Percentiles rank a stretch among this genome's conserved stretches.
Evolutionary conservation across 2,888 invertebrate genomes (phyloP).

Genomic region (Conistra vaccinii): DNA sequence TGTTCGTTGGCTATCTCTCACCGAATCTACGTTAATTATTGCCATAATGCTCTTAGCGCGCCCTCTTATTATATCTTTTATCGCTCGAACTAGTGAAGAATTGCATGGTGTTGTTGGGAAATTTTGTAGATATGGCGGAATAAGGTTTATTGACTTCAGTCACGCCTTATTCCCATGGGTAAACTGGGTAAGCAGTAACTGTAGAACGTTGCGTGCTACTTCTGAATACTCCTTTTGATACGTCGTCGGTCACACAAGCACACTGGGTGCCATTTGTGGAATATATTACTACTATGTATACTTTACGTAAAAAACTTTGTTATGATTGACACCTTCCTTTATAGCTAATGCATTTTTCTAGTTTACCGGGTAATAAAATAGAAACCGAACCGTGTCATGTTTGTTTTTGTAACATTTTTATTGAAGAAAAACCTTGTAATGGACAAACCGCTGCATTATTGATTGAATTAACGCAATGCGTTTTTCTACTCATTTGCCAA

Average conservation of each 20-base stretch:
- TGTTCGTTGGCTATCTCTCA: constrained; percentile 72
- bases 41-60: constrained; percentile 64
- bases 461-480: not conserved
- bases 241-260: not conserved
- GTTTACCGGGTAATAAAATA: not conserved
- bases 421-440: not conserved
- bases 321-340: no score
- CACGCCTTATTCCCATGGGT: not conserved
- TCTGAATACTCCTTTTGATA: not conserved
- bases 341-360: not conserved
- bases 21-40: constrained; percentile 74
- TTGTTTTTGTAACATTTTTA: not conserved
- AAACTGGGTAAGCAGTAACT: not conserved
- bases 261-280: not conserved
- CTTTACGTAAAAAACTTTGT: not conserved
- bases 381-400: not conserved
- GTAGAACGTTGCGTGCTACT: not conserved
- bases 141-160: not conserved
- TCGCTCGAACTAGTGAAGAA: constrained; percentile 52
- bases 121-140: constrained; percentile 13
- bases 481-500: not conserved
- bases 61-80: constrained; percentile 47
- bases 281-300: no score
- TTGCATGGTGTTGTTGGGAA: constrained; percentile 47
- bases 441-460: not conserved